These are phyloP conservation scores for Hyphantria cunea DNA, from an alignment of 1,140 invertebrate species.

Conservation along the genomic window DNA sequence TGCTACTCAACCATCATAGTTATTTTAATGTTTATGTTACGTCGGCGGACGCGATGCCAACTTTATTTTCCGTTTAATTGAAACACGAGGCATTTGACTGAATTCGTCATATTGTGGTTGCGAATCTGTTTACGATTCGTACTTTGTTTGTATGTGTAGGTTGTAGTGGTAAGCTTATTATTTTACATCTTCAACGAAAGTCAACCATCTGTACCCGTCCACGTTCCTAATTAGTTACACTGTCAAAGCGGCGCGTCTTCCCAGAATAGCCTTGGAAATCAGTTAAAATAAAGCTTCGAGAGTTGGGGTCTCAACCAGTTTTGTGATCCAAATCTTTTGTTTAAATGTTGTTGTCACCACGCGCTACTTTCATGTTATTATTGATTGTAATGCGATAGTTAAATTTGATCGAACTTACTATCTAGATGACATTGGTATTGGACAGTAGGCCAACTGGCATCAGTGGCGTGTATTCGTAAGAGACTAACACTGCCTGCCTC, in stretches of 20 bases:
- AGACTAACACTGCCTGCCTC: conserved; percentile 34
- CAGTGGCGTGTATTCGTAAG: conserved; percentile 40
- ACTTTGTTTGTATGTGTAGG: conserved; percentile 41
- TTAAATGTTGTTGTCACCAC: not conserved
- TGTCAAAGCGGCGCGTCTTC: conserved; percentile 20
- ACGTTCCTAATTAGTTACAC: conserved; percentile 20
- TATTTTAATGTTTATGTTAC: conserved; percentile 52
- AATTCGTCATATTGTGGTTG: conserved; percentile 47
- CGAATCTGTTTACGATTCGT: conserved; percentile 44
- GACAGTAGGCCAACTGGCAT: no score
- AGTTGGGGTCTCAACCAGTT: conserved; percentile 2
- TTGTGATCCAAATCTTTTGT: conserved; percentile 5
- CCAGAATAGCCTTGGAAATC: not conserved
- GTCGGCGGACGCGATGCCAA: conserved; percentile 46
- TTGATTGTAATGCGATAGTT: not conserved
- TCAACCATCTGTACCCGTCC: conserved; percentile 16
- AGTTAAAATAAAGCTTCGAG: conserved; percentile 5
- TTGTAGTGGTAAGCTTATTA: conserved; percentile 21
- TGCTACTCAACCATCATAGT: conserved; percentile 46
- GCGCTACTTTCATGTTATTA: not conserved
- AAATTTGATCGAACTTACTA: not conserved
- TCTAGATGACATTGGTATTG: not conserved
- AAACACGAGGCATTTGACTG: conserved; percentile 53
- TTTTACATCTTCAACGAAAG: not conserved
- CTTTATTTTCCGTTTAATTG: conserved; percentile 58